These are phyloP conservation scores for Pelobates cultripes DNA, from an alignment of 2,797 vertebrate genomes.

Conservation along the genomic window DNA sequence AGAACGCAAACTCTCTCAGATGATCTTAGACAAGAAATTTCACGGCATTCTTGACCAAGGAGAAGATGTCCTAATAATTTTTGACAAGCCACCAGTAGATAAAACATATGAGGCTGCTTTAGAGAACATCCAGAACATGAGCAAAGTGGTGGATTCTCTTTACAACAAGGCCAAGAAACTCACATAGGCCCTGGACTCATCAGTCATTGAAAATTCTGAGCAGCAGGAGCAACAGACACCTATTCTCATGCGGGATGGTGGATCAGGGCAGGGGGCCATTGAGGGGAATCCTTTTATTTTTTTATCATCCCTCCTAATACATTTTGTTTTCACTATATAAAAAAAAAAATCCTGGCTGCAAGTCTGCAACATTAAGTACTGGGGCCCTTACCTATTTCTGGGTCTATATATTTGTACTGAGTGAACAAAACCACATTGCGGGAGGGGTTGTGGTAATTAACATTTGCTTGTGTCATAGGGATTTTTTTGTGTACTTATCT, in stretches of 20 bases:
- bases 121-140: conserved; percentile 97
- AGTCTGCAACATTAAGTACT: neutral
- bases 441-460: conserved; percentile 29
- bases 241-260: conserved; percentile 44
- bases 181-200: conserved; percentile 66
- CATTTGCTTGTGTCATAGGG: conserved; percentile 44
- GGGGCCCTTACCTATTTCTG: conserved; percentile 6
- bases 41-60: conserved; percentile 96
- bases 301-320: conserved; percentile 15
- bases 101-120: conserved; percentile 92
- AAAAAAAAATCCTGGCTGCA: neutral
- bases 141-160: conserved; percentile 97
- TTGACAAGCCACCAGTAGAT: conserved; percentile 91
- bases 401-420: conserved; percentile 3
- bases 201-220: conserved; percentile 19
- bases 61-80: conserved; percentile 93
- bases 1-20: conserved; percentile 96
- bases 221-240: conserved; percentile 46
- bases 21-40: conserved; percentile 97
- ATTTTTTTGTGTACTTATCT: conserved; percentile 25
- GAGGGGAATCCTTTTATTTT: conserved; percentile 30
- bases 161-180: conserved; percentile 99
- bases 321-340: conserved; percentile 32
- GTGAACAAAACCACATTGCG: conserved; percentile 20
- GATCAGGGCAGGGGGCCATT: conserved; percentile 20